A percentile compares a stretch with the other conserved stretches of the same genome.
Evolutionary conservation across 2,797 vertebrate species (phyloP).

Genomic region (Siniperca obscura): DNA sequence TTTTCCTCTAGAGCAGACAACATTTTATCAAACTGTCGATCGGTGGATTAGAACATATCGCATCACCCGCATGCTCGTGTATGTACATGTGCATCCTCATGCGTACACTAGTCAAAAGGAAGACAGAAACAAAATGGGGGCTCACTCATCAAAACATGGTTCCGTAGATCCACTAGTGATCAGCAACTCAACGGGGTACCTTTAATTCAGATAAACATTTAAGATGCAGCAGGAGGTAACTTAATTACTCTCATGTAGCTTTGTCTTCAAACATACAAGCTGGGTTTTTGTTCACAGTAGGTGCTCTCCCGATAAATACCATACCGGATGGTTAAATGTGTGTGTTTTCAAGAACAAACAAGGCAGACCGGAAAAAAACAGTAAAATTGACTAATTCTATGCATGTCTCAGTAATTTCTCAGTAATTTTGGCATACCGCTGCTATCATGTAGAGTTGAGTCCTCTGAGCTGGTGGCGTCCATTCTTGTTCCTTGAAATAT

Average conservation of each 20-base stretch:
- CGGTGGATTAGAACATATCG: neutral
- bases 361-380: neutral
- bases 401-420: too few species aligned
- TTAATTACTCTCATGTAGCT: slow-evolving; percentile 1
- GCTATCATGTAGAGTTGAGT: neutral
- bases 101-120: neutral
- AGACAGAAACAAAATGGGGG: neutral
- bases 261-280: neutral
- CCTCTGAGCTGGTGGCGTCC: neutral
- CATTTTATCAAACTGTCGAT: neutral
- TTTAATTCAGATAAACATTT: slow-evolving; percentile 14
- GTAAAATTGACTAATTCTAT: neutral
- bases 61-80: neutral
- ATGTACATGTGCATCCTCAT: neutral
- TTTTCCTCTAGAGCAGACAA: neutral
- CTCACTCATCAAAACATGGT: neutral
- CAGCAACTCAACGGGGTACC: neutral
- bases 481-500: too few species aligned
- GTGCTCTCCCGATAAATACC: neutral
- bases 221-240: neutral
- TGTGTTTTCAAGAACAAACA: neutral
- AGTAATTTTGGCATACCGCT: neutral
- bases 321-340: neutral
- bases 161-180: neutral
- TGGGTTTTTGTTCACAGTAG: neutral